Conservation (phyloP, 2,113 vertebrate species). For the Gavialis gangeticus region DNA sequence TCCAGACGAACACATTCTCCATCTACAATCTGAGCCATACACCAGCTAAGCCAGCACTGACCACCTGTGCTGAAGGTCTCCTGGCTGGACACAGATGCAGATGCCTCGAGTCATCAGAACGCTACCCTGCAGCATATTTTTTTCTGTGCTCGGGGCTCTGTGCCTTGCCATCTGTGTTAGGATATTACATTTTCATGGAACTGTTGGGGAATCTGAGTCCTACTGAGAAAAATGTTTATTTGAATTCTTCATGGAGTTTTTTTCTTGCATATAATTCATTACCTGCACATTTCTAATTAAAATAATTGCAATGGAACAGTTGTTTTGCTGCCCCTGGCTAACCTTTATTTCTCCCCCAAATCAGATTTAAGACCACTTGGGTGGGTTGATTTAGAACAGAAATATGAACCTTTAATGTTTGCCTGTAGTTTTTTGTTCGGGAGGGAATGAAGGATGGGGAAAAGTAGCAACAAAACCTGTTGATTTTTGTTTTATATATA, state of each 20-base stretch:
- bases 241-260: conserved; percentile 60
- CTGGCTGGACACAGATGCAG: background rate
- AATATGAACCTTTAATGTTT: background rate
- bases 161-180: conserved; percentile 12
- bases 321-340: conserved; percentile 32
- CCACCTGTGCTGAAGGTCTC: background rate
- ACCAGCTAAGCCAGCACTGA: background rate
- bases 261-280: conserved; percentile 56
- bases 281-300: conserved; percentile 63
- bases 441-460: no score
- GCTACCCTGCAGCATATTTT: background rate
- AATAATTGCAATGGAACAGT: conserved; percentile 57
- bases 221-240: conserved; percentile 54
- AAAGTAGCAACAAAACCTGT: no score
- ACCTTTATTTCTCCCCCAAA: conserved; percentile 1
- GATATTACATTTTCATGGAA: conserved; percentile 29
- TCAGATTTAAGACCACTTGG: background rate
- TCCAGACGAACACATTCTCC: background rate
- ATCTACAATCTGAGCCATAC: fast-evolving
- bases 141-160: background rate
- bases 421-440: background rate
- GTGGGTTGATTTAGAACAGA: background rate
- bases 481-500: background rate
- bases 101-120: background rate
- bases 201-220: conserved; percentile 1